These are phyloP conservation scores for Arnoldichthys spilopterus DNA, from an alignment of 2,797 vertebrate genomes.

Conservation along the genomic window DNA sequence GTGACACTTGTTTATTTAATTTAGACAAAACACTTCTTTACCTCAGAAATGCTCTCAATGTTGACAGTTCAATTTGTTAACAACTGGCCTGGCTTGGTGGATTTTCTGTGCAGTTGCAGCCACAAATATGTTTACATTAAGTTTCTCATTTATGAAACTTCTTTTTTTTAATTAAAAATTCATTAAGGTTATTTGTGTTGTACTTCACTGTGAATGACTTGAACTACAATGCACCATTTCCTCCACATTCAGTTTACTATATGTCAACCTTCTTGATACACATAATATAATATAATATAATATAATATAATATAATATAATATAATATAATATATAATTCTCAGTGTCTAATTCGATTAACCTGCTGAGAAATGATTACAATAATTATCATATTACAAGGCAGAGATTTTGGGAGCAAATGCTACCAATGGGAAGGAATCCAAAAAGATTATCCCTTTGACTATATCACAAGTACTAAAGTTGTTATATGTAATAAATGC, in stretches of 20 bases:
- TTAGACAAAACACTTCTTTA: neutral
- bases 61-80: slow-evolving; percentile 23
- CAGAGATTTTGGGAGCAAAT: neutral
- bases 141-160: slow-evolving; percentile 72
- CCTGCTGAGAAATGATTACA: neutral
- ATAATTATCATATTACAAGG: too few species aligned
- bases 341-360: neutral
- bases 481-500: neutral
- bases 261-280: neutral
- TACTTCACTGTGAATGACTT: slow-evolving; percentile 68
- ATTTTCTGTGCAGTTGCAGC: slow-evolving; percentile 69
- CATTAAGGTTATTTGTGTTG: slow-evolving; percentile 75
- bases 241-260: neutral
- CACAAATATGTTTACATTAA: slow-evolving; percentile 72
- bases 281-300: neutral
- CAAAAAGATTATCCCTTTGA: neutral
- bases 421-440: neutral
- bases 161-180: slow-evolving; percentile 83
- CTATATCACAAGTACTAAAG: neutral
- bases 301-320: neutral
- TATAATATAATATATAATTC: too few species aligned
- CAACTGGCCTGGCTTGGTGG: slow-evolving; percentile 26
- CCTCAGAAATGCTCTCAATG: slow-evolving; percentile 2
- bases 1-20: slow-evolving; percentile 13
- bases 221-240: neutral